Evolutionary conservation across 2,888 invertebrate genomes (phyloP), one percentile per base, ranked within the genome.

Genomic region (Panorpa germanica): DNA sequence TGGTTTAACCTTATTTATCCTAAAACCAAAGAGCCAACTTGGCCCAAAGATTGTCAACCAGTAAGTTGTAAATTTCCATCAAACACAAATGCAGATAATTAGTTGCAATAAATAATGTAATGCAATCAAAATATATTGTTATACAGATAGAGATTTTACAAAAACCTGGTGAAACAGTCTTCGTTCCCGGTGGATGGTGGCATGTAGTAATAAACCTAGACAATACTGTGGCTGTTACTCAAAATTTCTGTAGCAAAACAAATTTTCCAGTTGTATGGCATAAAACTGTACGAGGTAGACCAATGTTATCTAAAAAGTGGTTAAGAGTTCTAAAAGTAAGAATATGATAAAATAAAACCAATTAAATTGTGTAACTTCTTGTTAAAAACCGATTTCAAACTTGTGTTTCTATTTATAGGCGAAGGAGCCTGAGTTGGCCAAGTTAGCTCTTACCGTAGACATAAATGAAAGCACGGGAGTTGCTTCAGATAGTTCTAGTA

Each of bases 161-260:
- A 52, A 70, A 73, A 43, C 91, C 95, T 9, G 95, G 95, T 12
- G 96, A 96, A 52, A 96, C 95, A 4, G 91, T 96, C 17, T 96
- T 93, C 59, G 91, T 96, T 32, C 95, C 95, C 7, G 91, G 91
- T 11, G 98, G 98, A 7, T 98, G 96, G 96, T 98, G 98, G 98
- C 98, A 98, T 52, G 98, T 99, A 12, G 98, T 99, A 9, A 62
- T 98, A 17, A 98, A 98, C 56, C 59, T 98, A 36, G 93, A 95
- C 46, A 74, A 81, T 38, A 96, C 98, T 0, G 76, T 98, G 26
- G 98, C 98, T 8, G 82, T 98, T 10, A 98, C 98, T 0, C 98
- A 98, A 51, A 98, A 98, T 57, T 98, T 95, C 52, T 83, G 85
- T 50, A 91, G 93, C 41, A 67, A 75, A 36, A 86, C 88, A 2